Evolutionary conservation across 2,888 invertebrate genomes (phyloP), one percentile per base, ranked within the genome.

Genomic region (Xestia sexstrigata): DNA sequence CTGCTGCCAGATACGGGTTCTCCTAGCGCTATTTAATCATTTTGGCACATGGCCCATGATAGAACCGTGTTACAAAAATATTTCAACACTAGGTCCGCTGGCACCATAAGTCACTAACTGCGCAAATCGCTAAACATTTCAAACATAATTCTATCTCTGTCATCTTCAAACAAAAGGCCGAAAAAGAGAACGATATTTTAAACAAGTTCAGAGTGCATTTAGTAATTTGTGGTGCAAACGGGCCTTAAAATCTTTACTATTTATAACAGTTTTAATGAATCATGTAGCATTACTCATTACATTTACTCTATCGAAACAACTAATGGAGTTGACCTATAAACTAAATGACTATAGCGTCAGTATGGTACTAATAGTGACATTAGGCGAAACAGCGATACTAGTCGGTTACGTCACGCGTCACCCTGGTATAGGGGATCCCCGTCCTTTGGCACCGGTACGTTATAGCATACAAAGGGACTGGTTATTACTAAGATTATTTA

Each of bases 321-420:
- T 79, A 86, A 86, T 76, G 69, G 70, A 49, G 70, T 77, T 79
- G 72, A 86, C 84, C 76, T 86, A 86, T 42, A 79, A 81, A 74
- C 77, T 67, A 73, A 77, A 78, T 83, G 75, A 79, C 76, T 78
- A 70, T 79, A 76, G 66, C 70, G 70, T 79, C 66, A 83, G 30
- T 78, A 66, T 77, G 55, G 60, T 72, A 78, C 69, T 76, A 85
- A 84, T 84, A 74, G 78, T 78, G 82, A 75, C 81, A 81, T 84
- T 88, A 88, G 63, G 67, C 74, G 81, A 71, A 80, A 66, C 78
- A 39, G 45, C 42, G 55, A 67, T 66, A 74, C 72, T 60, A 62
- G 58, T 62, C 76, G 76, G 78, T 86, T 83, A 88, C n/a, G n/a
- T n/a, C n/a, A n/a, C n/a, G n/a, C n/a, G 76, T 87, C 87, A 89